A percentile compares a stretch with the other conserved stretches of the same genome.
Evolutionary conservation across 2,113 vertebrate species (phyloP).

Genomic region (Cinclus mexicanus): DNA sequence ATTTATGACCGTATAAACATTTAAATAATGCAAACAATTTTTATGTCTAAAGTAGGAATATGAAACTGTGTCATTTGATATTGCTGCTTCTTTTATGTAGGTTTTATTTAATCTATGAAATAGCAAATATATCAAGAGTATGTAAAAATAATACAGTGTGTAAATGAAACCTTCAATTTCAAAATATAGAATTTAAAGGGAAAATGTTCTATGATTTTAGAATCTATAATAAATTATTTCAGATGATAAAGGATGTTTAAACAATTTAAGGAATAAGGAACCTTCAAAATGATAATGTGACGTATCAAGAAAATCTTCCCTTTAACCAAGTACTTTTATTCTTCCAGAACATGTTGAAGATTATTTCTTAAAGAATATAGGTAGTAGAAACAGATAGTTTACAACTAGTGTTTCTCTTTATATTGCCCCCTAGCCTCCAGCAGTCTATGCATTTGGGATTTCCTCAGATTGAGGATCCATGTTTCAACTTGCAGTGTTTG

Average conservation of each 20-base stretch:
- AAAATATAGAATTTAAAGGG: background rate
- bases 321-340: background rate
- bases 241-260: background rate
- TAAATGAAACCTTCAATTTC: background rate
- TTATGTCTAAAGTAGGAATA: background rate
- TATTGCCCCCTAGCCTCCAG: background rate
- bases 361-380: background rate
- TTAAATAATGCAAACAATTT: background rate
- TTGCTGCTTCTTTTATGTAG: background rate
- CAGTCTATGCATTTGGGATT: background rate
- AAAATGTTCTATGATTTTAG: background rate
- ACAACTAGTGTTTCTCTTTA: background rate
- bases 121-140: background rate
- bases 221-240: background rate
- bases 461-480: background rate
- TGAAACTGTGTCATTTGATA: background rate
- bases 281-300: background rate
- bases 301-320: accelerated
- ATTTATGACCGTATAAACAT: background rate
- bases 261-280: background rate
- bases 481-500: background rate
- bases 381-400: background rate
- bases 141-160: background rate
- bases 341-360: background rate
- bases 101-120: background rate